Percentiles rank a stretch among this genome's conserved stretches.
These are phyloP conservation scores for Drosophila algonquin DNA, from an alignment of 2,888 invertebrate species.

Conservation along the genomic window DNA sequence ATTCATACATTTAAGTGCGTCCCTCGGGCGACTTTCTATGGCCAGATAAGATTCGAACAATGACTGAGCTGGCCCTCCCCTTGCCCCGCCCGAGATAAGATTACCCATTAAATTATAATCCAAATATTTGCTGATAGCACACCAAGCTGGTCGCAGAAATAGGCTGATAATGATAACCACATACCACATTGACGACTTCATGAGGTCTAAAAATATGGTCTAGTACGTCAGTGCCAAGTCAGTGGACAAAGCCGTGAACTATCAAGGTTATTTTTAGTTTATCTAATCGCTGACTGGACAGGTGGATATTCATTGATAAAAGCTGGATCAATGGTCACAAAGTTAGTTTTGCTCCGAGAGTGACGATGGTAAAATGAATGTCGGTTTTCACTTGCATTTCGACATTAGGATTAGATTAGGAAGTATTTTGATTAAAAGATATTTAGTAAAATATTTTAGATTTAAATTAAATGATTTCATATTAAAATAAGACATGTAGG, in stretches of 20 bases:
- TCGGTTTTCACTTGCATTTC: too few relatives aligned
- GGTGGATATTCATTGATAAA: not conserved
- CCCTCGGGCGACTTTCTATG: slow-evolving; percentile 23
- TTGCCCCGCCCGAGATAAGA: slow-evolving; percentile 19
- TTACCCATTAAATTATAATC: slow-evolving; percentile 50
- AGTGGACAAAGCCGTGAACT: not conserved
- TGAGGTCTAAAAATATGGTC: slow-evolving; percentile 32
- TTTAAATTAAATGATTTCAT: too few relatives aligned
- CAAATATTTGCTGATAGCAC: slow-evolving; percentile 16
- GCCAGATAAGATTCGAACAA: slow-evolving; percentile 43
- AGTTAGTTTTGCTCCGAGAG: too few relatives aligned
- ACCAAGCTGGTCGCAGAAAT: slow-evolving; percentile 6
- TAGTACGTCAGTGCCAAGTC: slow-evolving; percentile 20
- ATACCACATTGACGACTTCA: slow-evolving; percentile 7
- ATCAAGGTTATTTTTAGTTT: slow-evolving; percentile 27
- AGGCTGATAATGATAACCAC: slow-evolving; percentile 18
- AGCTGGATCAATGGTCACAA: too few relatives aligned
- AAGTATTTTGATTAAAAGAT: too few relatives aligned
- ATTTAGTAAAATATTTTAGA: too few relatives aligned
- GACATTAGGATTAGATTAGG: too few relatives aligned
- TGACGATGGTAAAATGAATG: too few relatives aligned
- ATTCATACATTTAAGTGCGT: slow-evolving; percentile 7
- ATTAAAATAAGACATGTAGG: too few relatives aligned
- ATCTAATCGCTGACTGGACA: not conserved
- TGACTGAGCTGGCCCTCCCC: slow-evolving; percentile 4